Base-by-base conservation (phyloP, 1,140 invertebrate species). In the Dendroctonus valens region DNA sequence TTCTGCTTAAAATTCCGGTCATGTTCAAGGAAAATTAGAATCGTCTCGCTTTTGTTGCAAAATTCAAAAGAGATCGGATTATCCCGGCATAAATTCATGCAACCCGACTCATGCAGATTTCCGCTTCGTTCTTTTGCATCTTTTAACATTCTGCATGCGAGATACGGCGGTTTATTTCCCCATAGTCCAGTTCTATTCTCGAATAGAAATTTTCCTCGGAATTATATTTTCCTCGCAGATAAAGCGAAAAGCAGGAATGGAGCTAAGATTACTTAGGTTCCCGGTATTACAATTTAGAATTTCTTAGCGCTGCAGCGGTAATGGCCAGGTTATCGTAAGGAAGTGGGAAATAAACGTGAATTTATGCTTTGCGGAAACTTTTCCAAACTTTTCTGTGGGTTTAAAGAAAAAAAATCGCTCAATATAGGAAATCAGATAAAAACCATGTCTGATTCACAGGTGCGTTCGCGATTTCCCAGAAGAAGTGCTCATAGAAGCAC, bases 91-190 rank as follows among this genome's bases (percentile, higher is more conserved):
- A 73, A 75, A 76, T 74, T 76, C 74, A 75, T 76, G 73, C 75
- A 76, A 74, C 73, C 63, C 72, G 74, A 74, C 73, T 70, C 67
- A 75, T 72, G 73, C 70, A 73, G 73, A 74, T 74, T 75, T 73
- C 67, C 60, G 72, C 70, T 66, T 65, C 69, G 72, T 72, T 73
- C 73, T 65, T 74, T 73, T 75, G 73, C 74, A 75, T 75, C 71
- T 73, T 76, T 72, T 71, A 76, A 72, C 72, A 72, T 74, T 72
- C 70, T 52, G 59, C 63, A 70, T 70, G 69, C 63, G 69, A 72
- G 70, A 73, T 69, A 70, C 64, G 67, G 54, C 48, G 52, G 67
- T 68, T 73, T 73, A 75, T 75, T 75, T 75, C 73, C 73, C 73
- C 68, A 70, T 70, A 75, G 73, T 73, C 72, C 73, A 73, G 73